Base-by-base conservation (phyloP, 1,140 invertebrate genomes). In the Camponotus floridanus region DNA sequence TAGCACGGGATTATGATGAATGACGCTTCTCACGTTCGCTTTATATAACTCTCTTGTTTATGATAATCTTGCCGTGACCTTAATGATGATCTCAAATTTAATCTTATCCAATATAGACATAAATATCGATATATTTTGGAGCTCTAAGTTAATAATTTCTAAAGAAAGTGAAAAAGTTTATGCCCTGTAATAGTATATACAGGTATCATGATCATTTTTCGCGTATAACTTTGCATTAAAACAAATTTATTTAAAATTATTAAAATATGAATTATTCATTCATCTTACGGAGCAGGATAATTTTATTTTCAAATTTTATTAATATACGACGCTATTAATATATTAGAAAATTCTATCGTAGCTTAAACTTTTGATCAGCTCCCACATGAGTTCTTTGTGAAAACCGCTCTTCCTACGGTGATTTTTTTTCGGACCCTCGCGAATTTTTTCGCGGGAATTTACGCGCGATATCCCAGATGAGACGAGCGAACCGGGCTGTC, bases 401-500 rank as follows among this genome's bases (percentile, higher is more conserved):
- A 61, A 45, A 33, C 26, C 6, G 55, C 21, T 73, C 13, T 7
- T 18, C 8, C 2, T 42, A 70, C n/a, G 42, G 18, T 26, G 39
- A 2, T 57, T n/a, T 6, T 13, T 13, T 21, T 36, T 81, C 45
- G 11, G 6, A 21, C 65, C 59, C 42, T 70, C 62, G 21, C 55
- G 74, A 33, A 11, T 48, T 31, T 51, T 51, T 51, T 15, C 51
- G 42, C 51, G 42, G n/a, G 51, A 86, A 76, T 86, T n/a, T 36
- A 11, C 57, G 21, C 39, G 45, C 13, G 76, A 65, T 42, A 76
- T 76, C 59, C 13, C 59, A 31, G n/a, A 78, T 26, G 26, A 76
- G 65, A 79, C 71, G 67, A 73, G 45, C 21, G 39, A 86, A 87
- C 81, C 48, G 68, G 86, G 86, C 87, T 90, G 91, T 92, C 91